These are phyloP conservation scores for Drosophila persimilis DNA, from an alignment of 1,140 invertebrate genomes.

Conservation along the genomic window DNA sequence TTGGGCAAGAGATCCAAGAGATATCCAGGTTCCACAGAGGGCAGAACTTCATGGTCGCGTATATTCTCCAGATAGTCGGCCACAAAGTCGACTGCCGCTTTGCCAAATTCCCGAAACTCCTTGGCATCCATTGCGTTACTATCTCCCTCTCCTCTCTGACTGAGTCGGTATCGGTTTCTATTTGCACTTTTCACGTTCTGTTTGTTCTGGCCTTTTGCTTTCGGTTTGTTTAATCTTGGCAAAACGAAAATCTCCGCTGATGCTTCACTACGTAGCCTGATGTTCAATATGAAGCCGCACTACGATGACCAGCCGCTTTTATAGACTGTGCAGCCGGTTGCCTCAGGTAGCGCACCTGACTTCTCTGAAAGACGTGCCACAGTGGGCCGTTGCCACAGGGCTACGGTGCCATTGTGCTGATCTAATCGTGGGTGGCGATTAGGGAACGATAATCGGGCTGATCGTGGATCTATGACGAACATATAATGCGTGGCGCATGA, in stretches of 20 bases:
- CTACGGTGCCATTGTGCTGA: constrained; percentile 4
- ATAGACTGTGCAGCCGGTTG: constrained; percentile 23
- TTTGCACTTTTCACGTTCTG: constrained; percentile 61
- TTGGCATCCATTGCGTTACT: constrained; percentile 86
- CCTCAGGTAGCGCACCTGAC: not conserved
- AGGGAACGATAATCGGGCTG: constrained; percentile 1
- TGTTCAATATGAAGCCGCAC: constrained; percentile 42
- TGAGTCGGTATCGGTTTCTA: constrained; percentile 30
- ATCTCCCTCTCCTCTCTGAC: not conserved
- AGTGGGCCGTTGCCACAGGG: constrained; percentile 7
- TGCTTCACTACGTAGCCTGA: constrained; percentile 23
- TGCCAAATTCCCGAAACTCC: constrained; percentile 89
- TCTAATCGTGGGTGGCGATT: constrained; percentile 23
- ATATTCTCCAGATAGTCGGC: constrained; percentile 92
- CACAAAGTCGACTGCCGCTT: constrained; percentile 89
- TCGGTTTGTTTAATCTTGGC: constrained; percentile 38
- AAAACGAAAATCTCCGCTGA: constrained; percentile 23
- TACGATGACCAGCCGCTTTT: constrained; percentile 30
- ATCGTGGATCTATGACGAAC: constrained; percentile 11
- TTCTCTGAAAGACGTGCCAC: not conserved
- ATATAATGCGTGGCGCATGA: constrained; percentile 8
- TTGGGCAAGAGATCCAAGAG: constrained; percentile 89
- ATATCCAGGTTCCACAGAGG: constrained; percentile 91
- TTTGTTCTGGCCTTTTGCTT: constrained; percentile 33
- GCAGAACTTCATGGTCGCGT: constrained; percentile 87